A percentile compares a stretch with the other conserved stretches of the same genome.
These are phyloP conservation scores for Talpa occidentalis DNA, from an alignment of 2,113 vertebrate genomes.

Conservation along the genomic window DNA sequence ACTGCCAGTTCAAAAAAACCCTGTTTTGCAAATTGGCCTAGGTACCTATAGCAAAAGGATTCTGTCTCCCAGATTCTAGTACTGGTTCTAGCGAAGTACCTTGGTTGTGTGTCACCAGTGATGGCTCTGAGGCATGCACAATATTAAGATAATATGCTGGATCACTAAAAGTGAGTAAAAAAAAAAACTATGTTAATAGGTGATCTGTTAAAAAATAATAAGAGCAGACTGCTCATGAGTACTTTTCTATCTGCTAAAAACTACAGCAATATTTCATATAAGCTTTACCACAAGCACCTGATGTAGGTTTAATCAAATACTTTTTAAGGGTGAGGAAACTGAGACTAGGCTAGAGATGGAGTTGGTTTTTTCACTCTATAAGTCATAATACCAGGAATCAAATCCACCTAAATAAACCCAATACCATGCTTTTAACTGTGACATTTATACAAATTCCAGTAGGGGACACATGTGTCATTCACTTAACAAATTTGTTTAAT, in stretches of 20 bases:
- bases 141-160: neutral
- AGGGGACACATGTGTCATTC: neutral
- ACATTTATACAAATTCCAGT: neutral
- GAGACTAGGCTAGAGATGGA: neutral
- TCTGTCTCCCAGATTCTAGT: neutral
- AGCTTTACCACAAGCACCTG: neutral
- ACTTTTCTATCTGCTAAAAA: neutral
- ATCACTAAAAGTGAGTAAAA: neutral
- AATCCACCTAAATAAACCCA: neutral
- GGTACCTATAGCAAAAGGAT: neutral
- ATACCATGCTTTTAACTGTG: neutral
- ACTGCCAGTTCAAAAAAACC: neutral
- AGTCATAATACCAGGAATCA: neutral
- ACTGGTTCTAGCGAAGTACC: neutral
- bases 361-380: neutral
- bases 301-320: neutral
- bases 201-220: neutral
- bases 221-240: neutral
- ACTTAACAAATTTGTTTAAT: neutral
- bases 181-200: neutral
- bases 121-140: neutral
- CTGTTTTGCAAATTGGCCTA: neutral
- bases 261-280: neutral
- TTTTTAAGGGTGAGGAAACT: neutral
- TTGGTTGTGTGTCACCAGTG: neutral